Percentiles rank a stretch among this genome's conserved stretches.
phyloP scores from a whole-genome alignment of 1,140 invertebrate species.

The Hestina assimilis region DNA sequence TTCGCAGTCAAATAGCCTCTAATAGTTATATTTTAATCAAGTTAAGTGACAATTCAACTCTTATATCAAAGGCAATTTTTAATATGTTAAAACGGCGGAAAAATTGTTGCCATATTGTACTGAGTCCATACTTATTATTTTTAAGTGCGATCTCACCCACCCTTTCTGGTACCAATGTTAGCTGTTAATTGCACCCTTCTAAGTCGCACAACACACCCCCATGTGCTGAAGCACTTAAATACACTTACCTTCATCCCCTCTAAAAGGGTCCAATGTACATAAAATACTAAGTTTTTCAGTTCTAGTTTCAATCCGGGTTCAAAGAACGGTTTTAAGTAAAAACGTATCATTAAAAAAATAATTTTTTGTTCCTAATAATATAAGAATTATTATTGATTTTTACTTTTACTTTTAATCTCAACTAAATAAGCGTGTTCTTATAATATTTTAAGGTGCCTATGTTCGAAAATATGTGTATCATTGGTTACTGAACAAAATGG shows the following conservation, averaged over 20 bases:
- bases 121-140: constrained; percentile 9
- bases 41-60: neutral
- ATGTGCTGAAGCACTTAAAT: constrained; percentile 27
- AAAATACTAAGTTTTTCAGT: constrained; percentile 16
- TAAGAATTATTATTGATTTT: no score
- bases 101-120: neutral
- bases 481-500: no score
- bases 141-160: constrained; percentile 16
- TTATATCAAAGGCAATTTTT: constrained; percentile 3
- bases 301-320: constrained; percentile 8
- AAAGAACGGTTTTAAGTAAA: constrained; percentile 10
- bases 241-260: constrained; percentile 10
- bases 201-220: constrained; percentile 27
- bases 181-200: constrained; percentile 34
- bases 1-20: no score
- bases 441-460: no score
- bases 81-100: constrained; percentile 3
- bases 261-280: constrained; percentile 22
- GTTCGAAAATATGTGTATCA: no score
- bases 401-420: no score
- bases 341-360: neutral
- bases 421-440: no score
- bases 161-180: constrained; percentile 9
- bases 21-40: no score
- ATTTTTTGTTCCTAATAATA: no score